Percentiles rank a stretch among this genome's conserved stretches.
Evolutionary conservation across 2,797 vertebrate species (phyloP).

Genomic region (Arrhamphus sclerolepis): DNA sequence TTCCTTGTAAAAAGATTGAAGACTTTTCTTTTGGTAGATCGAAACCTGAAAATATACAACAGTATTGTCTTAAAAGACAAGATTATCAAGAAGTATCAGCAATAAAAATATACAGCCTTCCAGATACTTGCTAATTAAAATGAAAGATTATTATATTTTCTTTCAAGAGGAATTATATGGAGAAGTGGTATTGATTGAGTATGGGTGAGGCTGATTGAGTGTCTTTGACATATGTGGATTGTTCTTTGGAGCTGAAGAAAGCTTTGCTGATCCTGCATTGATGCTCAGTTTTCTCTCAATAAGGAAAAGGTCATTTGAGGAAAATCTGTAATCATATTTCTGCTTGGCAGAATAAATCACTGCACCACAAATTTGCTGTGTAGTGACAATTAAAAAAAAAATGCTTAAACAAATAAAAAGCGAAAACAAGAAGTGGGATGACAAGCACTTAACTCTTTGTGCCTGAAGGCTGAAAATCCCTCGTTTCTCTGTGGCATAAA

Average conservation of each 20-base stretch:
- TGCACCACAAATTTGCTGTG: conserved; percentile 11
- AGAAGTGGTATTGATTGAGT: too few species aligned
- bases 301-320: conserved; percentile 25
- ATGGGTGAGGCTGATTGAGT: neutral
- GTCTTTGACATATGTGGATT: neutral
- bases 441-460: neutral
- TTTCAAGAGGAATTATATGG: too few species aligned
- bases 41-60: too few species aligned
- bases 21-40: too few species aligned
- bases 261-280: conserved; percentile 3
- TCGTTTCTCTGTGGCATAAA: conserved; percentile 29
- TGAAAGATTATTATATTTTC: too few species aligned
- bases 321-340: conserved; percentile 32
- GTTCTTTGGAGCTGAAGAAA: neutral
- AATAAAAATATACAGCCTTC: too few species aligned
- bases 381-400: conserved; percentile 12
- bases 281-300: conserved; percentile 2
- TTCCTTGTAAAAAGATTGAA: too few species aligned
- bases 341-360: conserved; percentile 5
- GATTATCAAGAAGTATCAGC: too few species aligned
- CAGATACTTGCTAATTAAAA: too few species aligned
- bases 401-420: conserved; percentile 27
- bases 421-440: conserved; percentile 14
- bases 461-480: conserved; percentile 21
- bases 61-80: too few species aligned